Evolutionary conservation across 2,113 vertebrate species (phyloP), one percentile per base, ranked within the genome.

Genomic region (Pachyramphus minor): DNA sequence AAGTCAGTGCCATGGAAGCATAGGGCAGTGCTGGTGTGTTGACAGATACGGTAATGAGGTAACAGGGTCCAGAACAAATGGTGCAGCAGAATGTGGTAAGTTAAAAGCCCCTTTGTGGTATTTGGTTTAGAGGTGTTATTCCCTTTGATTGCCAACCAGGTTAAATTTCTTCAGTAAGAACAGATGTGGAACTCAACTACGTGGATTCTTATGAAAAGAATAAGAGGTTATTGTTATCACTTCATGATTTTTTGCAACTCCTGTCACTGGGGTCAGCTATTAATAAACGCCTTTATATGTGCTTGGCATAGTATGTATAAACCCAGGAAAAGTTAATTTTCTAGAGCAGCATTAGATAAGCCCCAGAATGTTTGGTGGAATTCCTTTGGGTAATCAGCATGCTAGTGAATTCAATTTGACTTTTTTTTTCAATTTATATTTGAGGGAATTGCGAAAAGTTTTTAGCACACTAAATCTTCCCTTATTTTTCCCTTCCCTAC

Each of bases 1-100:
- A 69, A 98, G 98, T 15, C 99, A 99, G 91, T 99, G 99, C 87
- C 99, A 99, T 47, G 98, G 99, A 63, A 98, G 98, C 74, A 80
- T 96, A 1, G 99, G 99, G 18, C 99, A 99, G 92, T 99, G 99
- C 96, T 99, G 99, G 99, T 99, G 99, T 93, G 99, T 99, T 55
- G 99, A 99, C 98, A 99, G 98, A 97, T 99, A 99, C 3, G 99
- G 99, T 67, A 99, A 99, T 75, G 99, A 99, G 95, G 98, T 99
- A 16, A 97, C 98, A 4, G 98, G 99, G 76, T 99, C 99, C 82
- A 98, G 98, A 85, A 98, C 96, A 85, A 98, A 97, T 0, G 99
- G 99, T 1, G 97, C 96, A 5, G 98, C 98, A 23, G 98, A 99
- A 85, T 99, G 99, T 8, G 99, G 99, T 99, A 96, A 96, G 99